These are phyloP conservation scores for Eristalis tenax DNA, from an alignment of 2,888 invertebrate genomes.

Conservation along the genomic window DNA sequence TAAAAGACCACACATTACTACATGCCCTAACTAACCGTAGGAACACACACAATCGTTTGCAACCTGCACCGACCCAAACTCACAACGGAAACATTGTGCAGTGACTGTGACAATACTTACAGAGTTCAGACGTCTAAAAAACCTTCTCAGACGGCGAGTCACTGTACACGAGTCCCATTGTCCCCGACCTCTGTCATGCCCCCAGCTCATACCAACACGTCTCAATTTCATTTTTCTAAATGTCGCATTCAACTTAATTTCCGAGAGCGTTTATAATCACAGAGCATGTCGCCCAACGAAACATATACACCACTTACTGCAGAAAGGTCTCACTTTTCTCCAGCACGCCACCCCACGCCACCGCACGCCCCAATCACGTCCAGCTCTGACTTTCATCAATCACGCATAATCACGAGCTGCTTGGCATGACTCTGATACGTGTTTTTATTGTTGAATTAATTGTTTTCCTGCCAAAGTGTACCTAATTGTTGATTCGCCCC, in stretches of 20 bases:
- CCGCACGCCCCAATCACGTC: not conserved
- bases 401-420: slow-evolving; percentile 28
- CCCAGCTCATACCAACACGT: not conserved
- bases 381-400: slow-evolving; percentile 35
- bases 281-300: not conserved
- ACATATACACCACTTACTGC: not conserved
- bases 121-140: too few relatives aligned
- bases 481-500: slow-evolving; percentile 42
- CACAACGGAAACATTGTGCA: too few relatives aligned
- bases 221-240: not conserved
- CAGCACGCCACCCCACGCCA: not conserved
- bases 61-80: too few relatives aligned
- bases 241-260: not conserved
- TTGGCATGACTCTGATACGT: slow-evolving; percentile 3
- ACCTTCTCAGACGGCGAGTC: too few relatives aligned
- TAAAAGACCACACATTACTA: too few relatives aligned
- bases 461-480: not conserved
- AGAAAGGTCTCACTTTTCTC: not conserved
- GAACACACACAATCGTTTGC: too few relatives aligned
- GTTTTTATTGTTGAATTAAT: slow-evolving; percentile 21
- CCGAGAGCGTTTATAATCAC: not conserved
- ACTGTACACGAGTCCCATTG: too few relatives aligned
- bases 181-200: too few relatives aligned
- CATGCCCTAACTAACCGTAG: too few relatives aligned
- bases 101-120: too few relatives aligned